These are phyloP conservation scores for Stenurella melanura DNA, from an alignment of 2,888 invertebrate genomes.

Conservation along the genomic window DNA sequence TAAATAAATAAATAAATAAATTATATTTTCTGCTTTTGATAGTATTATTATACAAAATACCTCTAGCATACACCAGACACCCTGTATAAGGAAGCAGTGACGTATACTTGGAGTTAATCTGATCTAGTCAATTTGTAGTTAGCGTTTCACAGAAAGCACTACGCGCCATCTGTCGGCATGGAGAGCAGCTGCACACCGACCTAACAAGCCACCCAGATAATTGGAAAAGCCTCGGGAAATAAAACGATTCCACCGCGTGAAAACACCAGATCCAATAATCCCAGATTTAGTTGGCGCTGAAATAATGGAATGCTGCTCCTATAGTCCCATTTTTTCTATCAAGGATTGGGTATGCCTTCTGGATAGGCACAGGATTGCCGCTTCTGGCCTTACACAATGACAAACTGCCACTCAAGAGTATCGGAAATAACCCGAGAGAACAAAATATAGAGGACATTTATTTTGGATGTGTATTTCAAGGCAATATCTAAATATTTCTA, in stretches of 20 bases:
- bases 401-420: constrained; percentile 20
- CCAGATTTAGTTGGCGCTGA: constrained; percentile 55
- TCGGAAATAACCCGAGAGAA: constrained; percentile 24
- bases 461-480: not conserved
- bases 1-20: too few relatives aligned
- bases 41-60: too few relatives aligned
- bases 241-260: constrained; percentile 68
- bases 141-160: constrained; percentile 39
- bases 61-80: too few relatives aligned
- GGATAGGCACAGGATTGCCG: constrained; percentile 24
- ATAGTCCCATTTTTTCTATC: constrained; percentile 23
- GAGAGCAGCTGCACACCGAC: constrained; percentile 58
- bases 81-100: constrained; percentile 41
- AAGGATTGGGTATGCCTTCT: constrained; percentile 18
- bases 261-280: constrained; percentile 70
- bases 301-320: constrained; percentile 42
- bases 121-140: constrained; percentile 55
- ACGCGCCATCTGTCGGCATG: constrained; percentile 59
- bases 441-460: constrained; percentile 11
- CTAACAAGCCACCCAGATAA: constrained; percentile 69
- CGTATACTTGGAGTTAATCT: constrained; percentile 51
- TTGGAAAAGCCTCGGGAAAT: constrained; percentile 70
- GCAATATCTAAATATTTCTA: not conserved
- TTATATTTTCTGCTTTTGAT: too few relatives aligned
- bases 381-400: not conserved